These are phyloP conservation scores for Bothrops jararaca DNA, from an alignment of 2,113 vertebrate species.

Conservation along the genomic window DNA sequence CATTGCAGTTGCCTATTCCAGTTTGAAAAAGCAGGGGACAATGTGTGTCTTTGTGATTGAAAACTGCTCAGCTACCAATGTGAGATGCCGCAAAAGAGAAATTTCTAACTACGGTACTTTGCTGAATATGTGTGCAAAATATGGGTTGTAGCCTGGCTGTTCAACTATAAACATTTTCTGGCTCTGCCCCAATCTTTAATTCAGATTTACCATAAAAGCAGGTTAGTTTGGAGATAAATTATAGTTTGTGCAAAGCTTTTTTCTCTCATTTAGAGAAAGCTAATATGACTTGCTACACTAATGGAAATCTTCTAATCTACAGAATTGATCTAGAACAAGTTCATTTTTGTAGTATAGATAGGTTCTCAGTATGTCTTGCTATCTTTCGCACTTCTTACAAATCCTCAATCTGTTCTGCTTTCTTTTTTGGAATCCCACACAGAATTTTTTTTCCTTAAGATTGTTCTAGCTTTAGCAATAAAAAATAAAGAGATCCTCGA, in stretches of 20 bases:
- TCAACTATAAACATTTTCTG: background rate
- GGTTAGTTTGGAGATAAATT: background rate
- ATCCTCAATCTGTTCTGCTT: background rate
- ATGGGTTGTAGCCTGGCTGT: background rate
- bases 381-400: background rate
- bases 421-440: background rate
- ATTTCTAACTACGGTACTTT: background rate
- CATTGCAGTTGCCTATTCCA: background rate
- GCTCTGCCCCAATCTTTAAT: background rate
- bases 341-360: background rate
- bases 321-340: background rate
- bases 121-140: background rate
- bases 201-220: background rate
- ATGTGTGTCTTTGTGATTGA: background rate
- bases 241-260: background rate
- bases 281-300: background rate
- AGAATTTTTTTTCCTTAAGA: background rate
- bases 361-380: background rate
- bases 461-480: background rate
- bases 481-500: background rate
- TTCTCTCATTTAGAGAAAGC: background rate
- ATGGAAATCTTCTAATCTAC: background rate
- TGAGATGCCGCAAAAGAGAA: background rate
- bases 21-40: background rate
- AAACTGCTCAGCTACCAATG: background rate